Base-by-base conservation (phyloP, 2,888 invertebrate species). In the Philereme vetulata region DNA sequence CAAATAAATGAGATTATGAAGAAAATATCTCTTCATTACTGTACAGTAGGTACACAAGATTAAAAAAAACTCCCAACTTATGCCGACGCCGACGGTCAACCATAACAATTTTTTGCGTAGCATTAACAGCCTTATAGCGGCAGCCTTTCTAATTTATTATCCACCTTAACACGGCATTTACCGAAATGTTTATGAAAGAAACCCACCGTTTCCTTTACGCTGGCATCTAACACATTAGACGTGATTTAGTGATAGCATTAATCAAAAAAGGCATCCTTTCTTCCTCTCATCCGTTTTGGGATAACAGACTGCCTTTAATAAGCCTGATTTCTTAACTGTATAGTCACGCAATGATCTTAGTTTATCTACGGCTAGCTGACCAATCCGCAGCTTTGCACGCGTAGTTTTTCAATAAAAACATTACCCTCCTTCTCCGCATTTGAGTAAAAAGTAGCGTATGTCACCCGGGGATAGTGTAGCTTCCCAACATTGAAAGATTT, bases 241-340 rank as follows among this genome's bases (percentile, higher is more conserved):
- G 74, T 84, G 86, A 84, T 86, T 84, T 84, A 86, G 75, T 76
- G 78, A 77, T 75, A 70, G 69, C 78, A 84, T 86, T 82, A 78
- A 84, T 86, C 83, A 86, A 76, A 78, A 73, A 70, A 74, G 66
- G 67, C 66, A 70, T 70, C 72, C 76, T 62, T 65, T 51, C 60
- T 44, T 50, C 38, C 56, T 21, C 35, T 61, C 61, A 56, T 62
- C 52, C 66, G 47, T 62, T 71, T 65, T 60, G 62, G 66, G 67
- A 62, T 70, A 67, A 69, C 69, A 57, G 59, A 67, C 65, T 59
- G 57, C 61, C 67, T 67, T 67, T 72, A 70, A 65, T 70, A 72
- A 66, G 66, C 66, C 65, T 70, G 72, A 70, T 70, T 71, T 67
- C 69, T 70, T 65, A 62, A 64, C 56, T 62, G 45, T 38, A 33